phyloP scores from a whole-genome alignment of 2,113 vertebrate genomes.

The Hemiprocne comata region DNA sequence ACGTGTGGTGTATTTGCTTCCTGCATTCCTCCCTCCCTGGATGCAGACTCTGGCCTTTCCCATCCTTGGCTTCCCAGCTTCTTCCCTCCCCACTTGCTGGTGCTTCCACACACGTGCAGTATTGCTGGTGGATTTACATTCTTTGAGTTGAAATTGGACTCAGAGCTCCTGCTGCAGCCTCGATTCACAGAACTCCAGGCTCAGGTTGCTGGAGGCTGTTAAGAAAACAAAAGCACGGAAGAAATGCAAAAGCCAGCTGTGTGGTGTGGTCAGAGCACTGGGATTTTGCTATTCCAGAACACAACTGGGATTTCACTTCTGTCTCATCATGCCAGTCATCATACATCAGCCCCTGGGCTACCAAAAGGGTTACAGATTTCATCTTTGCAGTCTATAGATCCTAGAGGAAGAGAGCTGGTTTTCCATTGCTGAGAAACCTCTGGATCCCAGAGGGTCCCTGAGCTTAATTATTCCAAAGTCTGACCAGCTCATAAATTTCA shows the following conservation, averaged over 20 bases:
- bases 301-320: background rate
- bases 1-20: background rate
- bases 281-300: background rate
- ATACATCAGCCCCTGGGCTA: background rate
- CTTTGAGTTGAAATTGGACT: background rate
- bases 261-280: rapidly evolving
- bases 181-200: background rate
- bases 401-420: background rate
- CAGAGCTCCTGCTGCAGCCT: background rate
- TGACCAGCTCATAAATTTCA: constrained; percentile 9
- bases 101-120: rapidly evolving
- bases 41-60: background rate
- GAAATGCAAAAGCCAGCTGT: background rate
- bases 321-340: rapidly evolving
- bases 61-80: background rate
- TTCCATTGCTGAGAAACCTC: background rate
- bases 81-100: background rate
- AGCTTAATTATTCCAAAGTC: background rate
- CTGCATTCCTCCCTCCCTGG: background rate
- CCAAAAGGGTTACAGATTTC: background rate
- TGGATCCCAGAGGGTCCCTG: background rate
- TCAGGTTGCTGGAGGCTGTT: background rate
- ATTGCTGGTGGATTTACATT: background rate
- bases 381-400: background rate
- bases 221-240: background rate